phyloP scores from a whole-genome alignment of 1,140 invertebrate species.

The Micrasema minimum region DNA sequence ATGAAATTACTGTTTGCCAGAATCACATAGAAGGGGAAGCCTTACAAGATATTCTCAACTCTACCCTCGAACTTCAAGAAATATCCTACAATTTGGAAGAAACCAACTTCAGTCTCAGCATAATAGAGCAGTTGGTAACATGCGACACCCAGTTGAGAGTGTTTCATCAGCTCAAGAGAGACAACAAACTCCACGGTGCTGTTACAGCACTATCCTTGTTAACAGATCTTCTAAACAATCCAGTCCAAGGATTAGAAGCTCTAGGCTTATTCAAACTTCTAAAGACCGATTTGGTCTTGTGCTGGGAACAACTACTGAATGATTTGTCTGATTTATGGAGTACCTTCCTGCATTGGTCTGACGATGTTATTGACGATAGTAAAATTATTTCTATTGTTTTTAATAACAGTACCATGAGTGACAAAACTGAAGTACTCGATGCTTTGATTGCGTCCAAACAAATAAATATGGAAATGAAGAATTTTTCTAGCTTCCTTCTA shows the following conservation, averaged over 20 bases:
- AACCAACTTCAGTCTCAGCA: slow-evolving; percentile 64
- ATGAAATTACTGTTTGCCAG: slow-evolving; percentile 66
- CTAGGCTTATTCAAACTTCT: slow-evolving; percentile 66
- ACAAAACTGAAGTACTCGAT: slow-evolving; percentile 63
- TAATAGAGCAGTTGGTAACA: slow-evolving; percentile 66
- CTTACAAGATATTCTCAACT: slow-evolving; percentile 69
- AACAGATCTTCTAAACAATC: slow-evolving; percentile 62
- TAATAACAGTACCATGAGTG: slow-evolving; percentile 56
- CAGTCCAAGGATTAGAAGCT: slow-evolving; percentile 63
- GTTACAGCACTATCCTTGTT: slow-evolving; percentile 66
- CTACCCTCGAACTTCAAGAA: slow-evolving; percentile 67
- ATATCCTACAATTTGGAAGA: slow-evolving; percentile 66
- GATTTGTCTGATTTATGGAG: slow-evolving; percentile 64
- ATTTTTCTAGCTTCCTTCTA: slow-evolving; percentile 67
- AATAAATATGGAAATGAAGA: slow-evolving; percentile 62
- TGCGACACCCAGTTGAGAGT: slow-evolving; percentile 66
- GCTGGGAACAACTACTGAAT: slow-evolving; percentile 60
- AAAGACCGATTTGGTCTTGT: slow-evolving; percentile 59
- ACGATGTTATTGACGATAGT: slow-evolving; percentile 46
- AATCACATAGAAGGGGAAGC: slow-evolving; percentile 67
- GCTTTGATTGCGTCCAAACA: slow-evolving; percentile 64
- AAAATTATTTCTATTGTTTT: slow-evolving; percentile 58
- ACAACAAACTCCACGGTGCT: slow-evolving; percentile 63
- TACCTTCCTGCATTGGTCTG: slow-evolving; percentile 59
- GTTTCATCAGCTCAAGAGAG: slow-evolving; percentile 62